These are phyloP conservation scores for Brachionus calyciflorus DNA, from an alignment of 1,140 invertebrate genomes.

Conservation along the genomic window DNA sequence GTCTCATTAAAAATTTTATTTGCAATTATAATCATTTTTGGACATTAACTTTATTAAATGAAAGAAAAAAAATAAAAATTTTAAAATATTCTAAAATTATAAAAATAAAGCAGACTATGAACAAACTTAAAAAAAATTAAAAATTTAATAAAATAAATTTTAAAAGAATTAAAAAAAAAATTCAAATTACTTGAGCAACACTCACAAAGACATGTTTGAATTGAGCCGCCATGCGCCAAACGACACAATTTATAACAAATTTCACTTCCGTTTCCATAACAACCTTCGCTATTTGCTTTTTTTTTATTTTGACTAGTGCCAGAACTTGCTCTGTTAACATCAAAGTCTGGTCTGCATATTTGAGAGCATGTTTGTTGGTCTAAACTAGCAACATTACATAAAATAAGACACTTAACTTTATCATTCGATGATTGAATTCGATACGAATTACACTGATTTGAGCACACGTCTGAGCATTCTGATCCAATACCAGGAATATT, in stretches of 20 bases:
- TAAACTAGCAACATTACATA: neutral
- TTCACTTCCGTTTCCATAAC: slow-evolving; percentile 11
- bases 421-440: neutral
- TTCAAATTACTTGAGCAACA: neutral
- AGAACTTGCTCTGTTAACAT: neutral
- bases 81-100: no score
- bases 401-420: neutral
- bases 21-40: no score
- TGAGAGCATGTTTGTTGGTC: neutral
- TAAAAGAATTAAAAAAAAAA: neutral
- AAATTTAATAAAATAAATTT: no score
- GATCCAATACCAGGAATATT: neutral
- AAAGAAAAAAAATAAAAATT: no score
- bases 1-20: no score
- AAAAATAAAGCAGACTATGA: no score
- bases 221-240: neutral
- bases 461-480: neutral
- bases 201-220: neutral
- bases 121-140: no score
- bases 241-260: slow-evolving; percentile 31
- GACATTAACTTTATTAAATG: no score
- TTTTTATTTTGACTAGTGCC: neutral
- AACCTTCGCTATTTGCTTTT: neutral
- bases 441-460: neutral
- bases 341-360: neutral